These are phyloP conservation scores for Hedychridium roseum DNA, from an alignment of 2,888 invertebrate species.

Conservation along the genomic window DNA sequence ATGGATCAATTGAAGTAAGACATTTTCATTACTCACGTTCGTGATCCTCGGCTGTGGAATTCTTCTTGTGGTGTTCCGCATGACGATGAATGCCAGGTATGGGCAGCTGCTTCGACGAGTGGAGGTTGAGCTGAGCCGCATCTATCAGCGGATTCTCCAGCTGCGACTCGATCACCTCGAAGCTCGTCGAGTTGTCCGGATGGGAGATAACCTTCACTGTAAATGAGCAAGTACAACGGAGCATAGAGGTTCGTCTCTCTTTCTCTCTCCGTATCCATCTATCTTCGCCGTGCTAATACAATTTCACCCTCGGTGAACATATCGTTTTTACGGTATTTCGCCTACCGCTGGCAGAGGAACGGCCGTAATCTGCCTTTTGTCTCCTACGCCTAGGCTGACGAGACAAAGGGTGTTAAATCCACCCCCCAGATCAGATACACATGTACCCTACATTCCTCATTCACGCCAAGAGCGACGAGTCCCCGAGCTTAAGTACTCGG, in stretches of 20 bases:
- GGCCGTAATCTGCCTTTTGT: too few species aligned
- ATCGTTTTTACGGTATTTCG: too few species aligned
- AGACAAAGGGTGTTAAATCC: too few species aligned
- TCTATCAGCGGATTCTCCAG: conserved; percentile 70
- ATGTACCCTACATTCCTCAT: too few species aligned
- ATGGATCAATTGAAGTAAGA: too few species aligned
- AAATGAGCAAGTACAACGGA: conserved; percentile 58
- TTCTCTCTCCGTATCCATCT: background rate
- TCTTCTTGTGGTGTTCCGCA: conserved; percentile 51
- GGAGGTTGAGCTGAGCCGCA: conserved; percentile 67
- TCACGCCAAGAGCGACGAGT: too few species aligned
- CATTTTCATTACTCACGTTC: conserved; percentile 57
- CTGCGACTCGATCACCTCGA: conserved; percentile 68
- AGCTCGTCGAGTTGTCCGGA: conserved; percentile 68
- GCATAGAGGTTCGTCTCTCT: conserved; percentile 14
- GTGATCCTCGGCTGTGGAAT: conserved; percentile 50
- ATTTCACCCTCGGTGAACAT: too few species aligned
- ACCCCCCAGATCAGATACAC: too few species aligned
- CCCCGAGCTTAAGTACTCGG: too few species aligned
- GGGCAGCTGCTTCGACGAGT: conserved; percentile 63
- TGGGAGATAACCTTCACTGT: conserved; percentile 71
- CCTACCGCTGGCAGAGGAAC: background rate
- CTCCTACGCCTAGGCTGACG: too few species aligned
- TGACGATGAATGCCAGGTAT: conserved; percentile 53
- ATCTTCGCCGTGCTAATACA: too few species aligned